Base-by-base conservation (phyloP, 2,888 invertebrate genomes). In the Dicycla oo region DNA sequence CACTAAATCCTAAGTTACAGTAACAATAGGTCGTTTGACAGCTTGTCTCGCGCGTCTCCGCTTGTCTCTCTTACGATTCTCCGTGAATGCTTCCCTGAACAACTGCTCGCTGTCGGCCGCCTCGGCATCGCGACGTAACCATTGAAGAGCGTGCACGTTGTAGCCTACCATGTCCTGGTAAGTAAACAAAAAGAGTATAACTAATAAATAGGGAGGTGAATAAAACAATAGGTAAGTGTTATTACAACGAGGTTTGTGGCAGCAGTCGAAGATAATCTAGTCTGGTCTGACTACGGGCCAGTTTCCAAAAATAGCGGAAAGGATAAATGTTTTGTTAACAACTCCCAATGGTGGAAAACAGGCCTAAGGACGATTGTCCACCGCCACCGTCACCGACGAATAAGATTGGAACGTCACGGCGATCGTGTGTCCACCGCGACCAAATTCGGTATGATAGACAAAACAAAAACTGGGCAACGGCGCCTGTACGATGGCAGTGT, bases 141-240 rank as follows among this genome's bases (percentile, higher is more conserved):
- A 97, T 74, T 97, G 97, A 88, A 99, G 95, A 0, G 98, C 98
- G 90, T 98, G 98, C 80, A 98, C 93, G 94, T 99, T 99, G 91
- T 97, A 98, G 7, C 99, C 99, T 61, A 98, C 97, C 87, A 97
- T 96, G 91, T 99, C 98, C 97, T 99, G 94, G 2, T 11, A 40
- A 73, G 2, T 26, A 47, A 40, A 23, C 1, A 26, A 45, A 30
- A 49, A n/a, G n/a, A n/a, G n/a, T n/a, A n/a, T n/a, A n/a, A n/a
- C n/a, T n/a, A n/a, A n/a, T n/a, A n/a, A n/a, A n/a, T n/a, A n/a
- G n/a, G n/a, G n/a, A n/a, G n/a, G n/a, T n/a, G n/a, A n/a, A n/a
- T n/a, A n/a, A n/a, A n/a, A n/a, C n/a, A n/a, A n/a, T n/a, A n/a
- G n/a, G n/a, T 53, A 40, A 20, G 23, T 60, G 13, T 23, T 38